Base-by-base conservation (phyloP, 2,113 vertebrate species). In the Morone saxatilis region DNA sequence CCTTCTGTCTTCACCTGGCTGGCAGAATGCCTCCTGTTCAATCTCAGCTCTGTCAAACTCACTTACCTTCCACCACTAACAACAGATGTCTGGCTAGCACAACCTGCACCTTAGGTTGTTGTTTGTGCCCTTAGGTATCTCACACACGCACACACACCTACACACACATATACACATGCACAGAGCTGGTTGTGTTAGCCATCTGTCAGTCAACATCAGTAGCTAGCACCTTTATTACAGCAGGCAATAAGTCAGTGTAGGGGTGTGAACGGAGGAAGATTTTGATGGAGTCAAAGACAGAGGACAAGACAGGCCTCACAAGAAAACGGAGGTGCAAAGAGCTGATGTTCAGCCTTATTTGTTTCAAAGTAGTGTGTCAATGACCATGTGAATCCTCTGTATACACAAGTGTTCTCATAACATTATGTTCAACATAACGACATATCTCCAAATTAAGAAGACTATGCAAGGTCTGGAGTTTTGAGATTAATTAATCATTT, bases 41-140 rank as follows among this genome's bases (percentile, higher is more conserved):
- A 94, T 94, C 92, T 91, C 88, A 93, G 87, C 82, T 91, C 91
- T 94, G 93, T 94, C 93, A 94, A 94, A 94, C 90, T 92, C 91
- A 91, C 88, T 94, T 92, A 94, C 79, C 88, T 89, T 91, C 86
- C 85, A 92, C 92, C 80, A 88, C 91, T 92, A 92, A 92, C 92
- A 94, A 87, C 92, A 91, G 92, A 94, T 92, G 93, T 91, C 93
- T 91, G 85, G 88, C 86, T 80, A 84, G 83, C 87, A 86, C 83
- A 92, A 90, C 89, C 89, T 89, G 90, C 90, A 85, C 91, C 91
- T 90, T 86, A 56, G 88, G 89, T 93, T 93, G 92, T 92, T 91
- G 81, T 93, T 89, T 84, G 81, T 91, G 89, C 93, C 93, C 93
- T 88, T 54, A 87, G 92, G 89, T 91, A 86, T 88, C 63, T 31